These are phyloP conservation scores for Sebastes jordani DNA, from an alignment of 2,797 vertebrate species.

Conservation along the genomic window DNA sequence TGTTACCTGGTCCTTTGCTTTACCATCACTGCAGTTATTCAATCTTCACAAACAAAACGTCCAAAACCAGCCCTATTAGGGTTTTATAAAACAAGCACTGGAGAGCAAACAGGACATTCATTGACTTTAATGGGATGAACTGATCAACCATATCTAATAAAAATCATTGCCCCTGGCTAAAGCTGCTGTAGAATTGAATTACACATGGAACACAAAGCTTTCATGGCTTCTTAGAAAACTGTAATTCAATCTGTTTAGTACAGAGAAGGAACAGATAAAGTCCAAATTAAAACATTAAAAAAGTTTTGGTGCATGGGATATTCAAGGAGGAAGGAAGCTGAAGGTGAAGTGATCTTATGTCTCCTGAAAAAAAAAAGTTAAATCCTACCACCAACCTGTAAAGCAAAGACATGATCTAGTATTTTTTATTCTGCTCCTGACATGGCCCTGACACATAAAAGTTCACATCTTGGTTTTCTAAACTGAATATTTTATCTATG, in stretches of 20 bases:
- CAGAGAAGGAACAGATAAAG: slow-evolving; percentile 85
- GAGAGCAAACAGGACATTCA: slow-evolving; percentile 86
- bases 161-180: slow-evolving; percentile 86
- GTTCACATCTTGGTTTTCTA: neutral
- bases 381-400: neutral
- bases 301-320: slow-evolving; percentile 62
- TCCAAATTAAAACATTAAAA: slow-evolving; percentile 75
- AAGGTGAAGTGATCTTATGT: slow-evolving; percentile 3
- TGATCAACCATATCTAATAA: slow-evolving; percentile 89
- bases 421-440: neutral
- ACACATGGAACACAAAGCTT: slow-evolving; percentile 87
- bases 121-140: slow-evolving; percentile 89
- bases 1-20: slow-evolving; percentile 71
- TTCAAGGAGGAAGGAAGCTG: slow-evolving; percentile 20
- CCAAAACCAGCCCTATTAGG: slow-evolving; percentile 83
- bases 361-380: neutral
- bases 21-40: slow-evolving; percentile 79
- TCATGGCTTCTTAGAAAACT: slow-evolving; percentile 89
- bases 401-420: neutral
- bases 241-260: slow-evolving; percentile 84
- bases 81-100: slow-evolving; percentile 85
- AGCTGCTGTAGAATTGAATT: slow-evolving; percentile 84
- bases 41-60: slow-evolving; percentile 80
- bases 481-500: neutral
- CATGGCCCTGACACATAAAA: neutral